phyloP scores from a whole-genome alignment of 2,113 vertebrate species.

The Calidris pugnax region DNA sequence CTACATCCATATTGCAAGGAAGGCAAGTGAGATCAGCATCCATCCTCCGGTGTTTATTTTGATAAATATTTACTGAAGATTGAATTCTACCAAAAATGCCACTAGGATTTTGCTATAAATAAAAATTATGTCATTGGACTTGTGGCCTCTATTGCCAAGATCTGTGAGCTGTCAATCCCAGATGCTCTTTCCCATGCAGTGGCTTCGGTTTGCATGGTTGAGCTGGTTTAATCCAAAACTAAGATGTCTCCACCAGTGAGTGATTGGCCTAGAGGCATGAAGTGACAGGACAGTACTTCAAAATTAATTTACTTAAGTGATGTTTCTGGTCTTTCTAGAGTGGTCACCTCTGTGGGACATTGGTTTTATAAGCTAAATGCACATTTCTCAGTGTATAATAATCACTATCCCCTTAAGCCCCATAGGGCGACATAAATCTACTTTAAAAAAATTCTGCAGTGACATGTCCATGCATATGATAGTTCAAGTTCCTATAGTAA shows the following conservation, averaged over 20 bases:
- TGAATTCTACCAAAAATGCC: conserved; percentile 55
- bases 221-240: conserved; percentile 86
- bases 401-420: conserved; percentile 60
- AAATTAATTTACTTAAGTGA: conserved; percentile 92
- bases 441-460: conserved; percentile 11
- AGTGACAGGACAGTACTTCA: conserved; percentile 90
- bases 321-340: conserved; percentile 78
- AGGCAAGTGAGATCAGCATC: neutral
- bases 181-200: conserved; percentile 80
- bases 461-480: neutral
- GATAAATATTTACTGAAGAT: conserved; percentile 42
- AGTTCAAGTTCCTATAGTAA: neutral
- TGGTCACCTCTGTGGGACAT: conserved; percentile 76
- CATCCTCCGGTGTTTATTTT: neutral
- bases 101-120: conserved; percentile 70
- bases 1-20: neutral
- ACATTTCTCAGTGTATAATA: conserved; percentile 75
- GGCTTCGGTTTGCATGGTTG: conserved; percentile 87
- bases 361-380: conserved; percentile 76
- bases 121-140: conserved; percentile 76
- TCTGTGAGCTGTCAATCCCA: conserved; percentile 85
- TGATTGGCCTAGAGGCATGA: conserved; percentile 81
- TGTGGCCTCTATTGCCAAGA: conserved; percentile 75
- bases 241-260: conserved; percentile 78
- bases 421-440: conserved; percentile 39